Conservation (phyloP, 92 coral and sea anemone species). For the Phenganax subtilis region DNA sequence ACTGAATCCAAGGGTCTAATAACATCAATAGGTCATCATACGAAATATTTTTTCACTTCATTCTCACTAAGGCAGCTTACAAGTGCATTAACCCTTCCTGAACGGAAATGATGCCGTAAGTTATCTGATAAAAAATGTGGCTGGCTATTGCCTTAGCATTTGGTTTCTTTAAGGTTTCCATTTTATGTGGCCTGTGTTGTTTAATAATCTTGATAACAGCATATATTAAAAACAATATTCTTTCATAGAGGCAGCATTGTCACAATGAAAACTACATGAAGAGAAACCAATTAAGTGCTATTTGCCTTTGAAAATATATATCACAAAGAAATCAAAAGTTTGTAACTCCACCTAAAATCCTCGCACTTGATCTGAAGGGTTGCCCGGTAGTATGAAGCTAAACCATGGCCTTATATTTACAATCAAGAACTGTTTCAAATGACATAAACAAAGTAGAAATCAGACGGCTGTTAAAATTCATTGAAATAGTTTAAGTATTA, state of each 20-base stretch:
- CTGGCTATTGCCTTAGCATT: constrained; percentile 6
- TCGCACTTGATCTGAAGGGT: neutral
- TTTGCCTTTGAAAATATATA: too few relatives aligned
- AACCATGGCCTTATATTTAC: too few relatives aligned
- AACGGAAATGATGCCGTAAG: neutral
- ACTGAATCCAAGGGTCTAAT: constrained; percentile 28
- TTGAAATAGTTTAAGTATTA: too few relatives aligned
- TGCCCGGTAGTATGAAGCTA: neutral
- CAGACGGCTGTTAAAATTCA: too few relatives aligned
- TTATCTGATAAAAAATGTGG: neutral
- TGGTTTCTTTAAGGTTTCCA: constrained; percentile 2
- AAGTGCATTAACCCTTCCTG: constrained; percentile 15
- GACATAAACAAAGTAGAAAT: too few relatives aligned
- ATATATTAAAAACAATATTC: neutral
- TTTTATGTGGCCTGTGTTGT: neutral
- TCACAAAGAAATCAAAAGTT: too few relatives aligned
- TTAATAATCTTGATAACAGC: constrained; percentile 12
- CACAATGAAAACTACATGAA: constrained; percentile 5
- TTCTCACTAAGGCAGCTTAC: constrained; percentile 4
- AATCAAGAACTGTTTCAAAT: too few relatives aligned
- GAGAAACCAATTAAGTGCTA: neutral
- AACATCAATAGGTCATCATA: neutral
- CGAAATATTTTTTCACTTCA: constrained; percentile 7
- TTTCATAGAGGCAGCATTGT: neutral
- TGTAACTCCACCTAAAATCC: neutral